phyloP scores from a whole-genome alignment of 2,797 vertebrate species.

The Botia kubotai region DNA sequence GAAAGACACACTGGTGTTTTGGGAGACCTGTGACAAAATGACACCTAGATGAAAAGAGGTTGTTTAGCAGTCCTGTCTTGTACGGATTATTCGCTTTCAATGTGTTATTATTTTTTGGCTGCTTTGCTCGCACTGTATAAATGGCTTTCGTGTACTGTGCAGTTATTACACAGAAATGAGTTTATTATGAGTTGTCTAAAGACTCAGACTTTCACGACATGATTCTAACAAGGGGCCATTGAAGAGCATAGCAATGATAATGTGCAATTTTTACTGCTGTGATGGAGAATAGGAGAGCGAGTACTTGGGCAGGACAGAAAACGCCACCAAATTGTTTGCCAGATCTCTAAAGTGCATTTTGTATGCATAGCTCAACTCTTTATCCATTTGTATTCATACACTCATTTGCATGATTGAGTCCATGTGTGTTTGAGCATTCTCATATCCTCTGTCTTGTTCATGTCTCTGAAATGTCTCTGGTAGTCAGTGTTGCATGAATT shows the following conservation, averaged over 20 bases:
- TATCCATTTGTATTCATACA: conserved; percentile 64
- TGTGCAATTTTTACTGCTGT: conserved; percentile 39
- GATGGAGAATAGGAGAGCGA: conserved; percentile 10
- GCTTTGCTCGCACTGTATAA: not conserved
- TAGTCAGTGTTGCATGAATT: conserved; percentile 50
- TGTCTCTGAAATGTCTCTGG: conserved; percentile 54
- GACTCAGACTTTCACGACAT: conserved; percentile 15
- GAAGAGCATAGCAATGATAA: conserved; percentile 35
- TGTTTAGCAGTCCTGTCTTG: not conserved
- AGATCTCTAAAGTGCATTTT: conserved; percentile 61
- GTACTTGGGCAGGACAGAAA: not conserved
- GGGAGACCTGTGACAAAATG: conserved; percentile 1
- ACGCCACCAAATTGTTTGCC: conserved; percentile 52
- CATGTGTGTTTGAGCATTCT: conserved; percentile 63
- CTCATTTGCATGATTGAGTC: conserved; percentile 66
- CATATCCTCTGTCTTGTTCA: conserved; percentile 57
- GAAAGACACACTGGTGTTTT: not conserved
- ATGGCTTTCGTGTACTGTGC: conserved; percentile 7
- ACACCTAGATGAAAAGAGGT: conserved; percentile 6
- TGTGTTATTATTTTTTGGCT: not conserved
- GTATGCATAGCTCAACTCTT: conserved; percentile 63
- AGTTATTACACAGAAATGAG: conserved; percentile 35
- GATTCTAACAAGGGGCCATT: conserved; percentile 31
- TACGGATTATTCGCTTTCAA: not conserved
- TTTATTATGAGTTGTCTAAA: conserved; percentile 21